Evolutionary conservation across 2,113 vertebrate genomes (phyloP).

Genomic region (Zingel zingel): DNA sequence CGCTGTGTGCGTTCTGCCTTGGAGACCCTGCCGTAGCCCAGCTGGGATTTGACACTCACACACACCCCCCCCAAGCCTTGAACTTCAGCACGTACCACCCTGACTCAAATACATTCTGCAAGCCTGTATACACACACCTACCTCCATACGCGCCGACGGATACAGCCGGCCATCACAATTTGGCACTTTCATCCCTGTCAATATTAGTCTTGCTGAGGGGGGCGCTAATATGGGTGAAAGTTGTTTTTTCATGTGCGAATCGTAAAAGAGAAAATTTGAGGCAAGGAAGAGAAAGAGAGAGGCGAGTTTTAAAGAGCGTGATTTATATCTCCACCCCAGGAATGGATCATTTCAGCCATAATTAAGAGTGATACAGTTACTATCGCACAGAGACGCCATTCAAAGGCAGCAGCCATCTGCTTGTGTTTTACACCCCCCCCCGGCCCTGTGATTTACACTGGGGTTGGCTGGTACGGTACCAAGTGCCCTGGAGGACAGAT

Average conservation of each 20-base stretch:
- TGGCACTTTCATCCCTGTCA: constrained; percentile 80
- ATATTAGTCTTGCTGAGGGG: constrained; percentile 74
- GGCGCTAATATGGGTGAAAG: constrained; percentile 66
- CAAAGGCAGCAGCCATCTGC: constrained; percentile 80
- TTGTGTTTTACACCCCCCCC: constrained; percentile 75
- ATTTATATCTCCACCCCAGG: constrained; percentile 73
- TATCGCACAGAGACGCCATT: constrained; percentile 82
- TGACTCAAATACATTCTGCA: constrained; percentile 38
- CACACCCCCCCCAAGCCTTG: constrained; percentile 43
- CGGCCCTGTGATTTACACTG: constrained; percentile 66
- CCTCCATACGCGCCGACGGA: constrained; percentile 16
- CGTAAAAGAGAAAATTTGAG: constrained; percentile 62
- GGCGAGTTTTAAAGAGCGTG: constrained; percentile 65
- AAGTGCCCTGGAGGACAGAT: constrained; percentile 60
- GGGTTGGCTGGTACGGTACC: constrained; percentile 56
- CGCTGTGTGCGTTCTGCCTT: constrained; percentile 24
- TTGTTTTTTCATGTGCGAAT: constrained; percentile 81
- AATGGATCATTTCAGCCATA: constrained; percentile 82
- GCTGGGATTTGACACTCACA: constrained; percentile 39
- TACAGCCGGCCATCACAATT: constrained; percentile 76
- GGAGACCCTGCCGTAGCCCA: constrained; percentile 43
- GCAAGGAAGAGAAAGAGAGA: constrained; percentile 29
- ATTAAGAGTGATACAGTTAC: constrained; percentile 84
- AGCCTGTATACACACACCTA: constrained; percentile 9
- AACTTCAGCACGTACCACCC: constrained; percentile 24